These are phyloP conservation scores for Phalanger gymnotis DNA, from an alignment of 2,797 vertebrate genomes.

Conservation along the genomic window DNA sequence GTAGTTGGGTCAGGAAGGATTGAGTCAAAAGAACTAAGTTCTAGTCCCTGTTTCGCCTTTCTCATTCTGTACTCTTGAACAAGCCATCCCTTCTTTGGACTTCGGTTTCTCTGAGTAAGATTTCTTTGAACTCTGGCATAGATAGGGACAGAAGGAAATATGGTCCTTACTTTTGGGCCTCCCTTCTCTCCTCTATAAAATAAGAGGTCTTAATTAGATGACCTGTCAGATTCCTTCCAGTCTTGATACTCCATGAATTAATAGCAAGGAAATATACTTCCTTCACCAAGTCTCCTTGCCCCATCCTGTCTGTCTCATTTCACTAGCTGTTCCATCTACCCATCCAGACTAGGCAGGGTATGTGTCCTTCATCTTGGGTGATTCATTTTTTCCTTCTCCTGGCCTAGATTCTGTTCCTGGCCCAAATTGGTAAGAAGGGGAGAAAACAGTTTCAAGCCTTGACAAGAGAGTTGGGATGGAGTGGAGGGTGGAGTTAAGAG, in stretches of 20 bases:
- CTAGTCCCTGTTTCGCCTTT: background rate
- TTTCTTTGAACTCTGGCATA: background rate
- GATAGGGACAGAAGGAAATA: background rate
- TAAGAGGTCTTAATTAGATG: background rate
- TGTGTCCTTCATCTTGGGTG: background rate
- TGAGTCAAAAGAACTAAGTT: background rate
- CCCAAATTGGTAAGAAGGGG: background rate
- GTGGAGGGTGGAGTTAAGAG: background rate
- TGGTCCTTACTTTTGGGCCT: background rate
- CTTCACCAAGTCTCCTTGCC: background rate
- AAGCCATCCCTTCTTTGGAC: background rate
- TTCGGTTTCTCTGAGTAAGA: background rate
- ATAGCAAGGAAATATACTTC: background rate
- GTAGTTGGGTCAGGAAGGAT: background rate
- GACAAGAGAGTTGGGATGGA: background rate
- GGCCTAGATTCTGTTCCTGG: background rate
- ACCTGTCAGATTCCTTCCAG: background rate
- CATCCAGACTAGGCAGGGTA: background rate
- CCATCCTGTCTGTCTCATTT: background rate
- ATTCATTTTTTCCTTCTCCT: background rate
- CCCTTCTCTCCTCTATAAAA: background rate
- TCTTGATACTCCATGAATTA: background rate
- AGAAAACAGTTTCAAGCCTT: background rate
- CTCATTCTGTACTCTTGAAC: background rate
- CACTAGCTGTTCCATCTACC: background rate